These are phyloP conservation scores for Rhabdophis nuchalis DNA, from an alignment of 2,797 vertebrate genomes.

Conservation along the genomic window DNA sequence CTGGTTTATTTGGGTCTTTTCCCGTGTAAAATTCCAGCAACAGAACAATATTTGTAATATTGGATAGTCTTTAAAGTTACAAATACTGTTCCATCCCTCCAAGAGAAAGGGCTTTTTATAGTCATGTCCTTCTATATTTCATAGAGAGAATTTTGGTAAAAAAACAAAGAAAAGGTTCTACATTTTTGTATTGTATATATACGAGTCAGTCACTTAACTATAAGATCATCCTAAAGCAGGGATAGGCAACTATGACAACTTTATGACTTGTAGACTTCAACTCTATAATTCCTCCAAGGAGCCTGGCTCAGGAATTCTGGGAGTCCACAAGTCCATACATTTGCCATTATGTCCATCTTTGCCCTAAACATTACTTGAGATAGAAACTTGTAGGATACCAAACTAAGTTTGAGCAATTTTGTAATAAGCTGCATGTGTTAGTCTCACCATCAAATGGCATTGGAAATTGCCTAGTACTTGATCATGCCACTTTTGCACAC, in stretches of 20 bases:
- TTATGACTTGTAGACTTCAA: not conserved
- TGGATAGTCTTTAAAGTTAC: not conserved
- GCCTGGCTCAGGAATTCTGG: not conserved
- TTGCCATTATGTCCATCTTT: not conserved
- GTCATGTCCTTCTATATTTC: not conserved
- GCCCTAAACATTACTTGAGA: not conserved
- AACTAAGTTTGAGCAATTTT: not conserved
- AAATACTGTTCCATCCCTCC: not conserved
- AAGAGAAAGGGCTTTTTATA: not conserved
- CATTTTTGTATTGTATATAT: not conserved
- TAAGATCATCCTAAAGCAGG: not conserved
- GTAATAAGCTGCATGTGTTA: not conserved
- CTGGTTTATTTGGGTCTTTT: no score
- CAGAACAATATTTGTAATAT: not conserved
- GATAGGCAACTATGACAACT: not conserved
- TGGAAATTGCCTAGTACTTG: not conserved
- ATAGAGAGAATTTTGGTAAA: not conserved
- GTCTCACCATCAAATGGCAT: not conserved
- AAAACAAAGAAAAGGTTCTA: not conserved
- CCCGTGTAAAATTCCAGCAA: no score
- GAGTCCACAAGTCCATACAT: not conserved
- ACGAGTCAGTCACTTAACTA: not conserved
- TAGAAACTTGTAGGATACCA: not conserved
- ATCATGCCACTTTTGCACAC: not conserved
- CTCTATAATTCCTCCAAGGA: not conserved